Base-by-base conservation (phyloP, 2,797 vertebrate genomes). In the Aldrovandia affinis region DNA sequence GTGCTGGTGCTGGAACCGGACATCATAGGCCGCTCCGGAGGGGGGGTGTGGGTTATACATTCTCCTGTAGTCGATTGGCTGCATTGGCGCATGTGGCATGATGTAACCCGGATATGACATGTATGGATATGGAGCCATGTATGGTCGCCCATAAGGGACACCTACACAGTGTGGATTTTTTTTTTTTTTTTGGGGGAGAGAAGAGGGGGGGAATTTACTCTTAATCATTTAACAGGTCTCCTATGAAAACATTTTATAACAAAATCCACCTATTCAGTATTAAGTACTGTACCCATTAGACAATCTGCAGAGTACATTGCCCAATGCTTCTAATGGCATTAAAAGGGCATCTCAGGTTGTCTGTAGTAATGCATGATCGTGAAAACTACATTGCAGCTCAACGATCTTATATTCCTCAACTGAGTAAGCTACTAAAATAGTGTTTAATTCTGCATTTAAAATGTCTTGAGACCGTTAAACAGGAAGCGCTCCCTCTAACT, bases 81-180 rank as follows among this genome's bases (percentile, higher is more conserved):
- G 91, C 84, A 92, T 84, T 0, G 89, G 90, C 1, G 91, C 91
- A 81, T 91, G 91, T 28, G 92, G 90, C 47, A 91, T 50, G 59
- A 91, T 85, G 1, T 92, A 92, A 18, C 89, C 88, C 84, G 92
- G 90, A 33, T 88, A 90, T 55, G 89, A 87, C 89, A 91, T 90
- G 55, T 86, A 91, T 6, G 89, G 90, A 85, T 90, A 91, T 8
- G 89, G 90, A 63, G 89, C 47, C 86, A 90, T 52, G 65, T 85
- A 90, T 14, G 89, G 89, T 50, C 90, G 89, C 9, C 84, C 86
- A 65, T 84, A 90, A 0, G 89, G 88, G 8, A 91, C 83, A 55
- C 82, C 91, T 90, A 63, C 30, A 82, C 47, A 22, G 30, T 73
- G 68, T 18, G 36, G n/a, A n/a, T n/a, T n/a, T n/a, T n/a, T n/a